These are phyloP conservation scores for Pterocles orientalis DNA, from an alignment of 2,113 vertebrate species.

Conservation along the genomic window DNA sequence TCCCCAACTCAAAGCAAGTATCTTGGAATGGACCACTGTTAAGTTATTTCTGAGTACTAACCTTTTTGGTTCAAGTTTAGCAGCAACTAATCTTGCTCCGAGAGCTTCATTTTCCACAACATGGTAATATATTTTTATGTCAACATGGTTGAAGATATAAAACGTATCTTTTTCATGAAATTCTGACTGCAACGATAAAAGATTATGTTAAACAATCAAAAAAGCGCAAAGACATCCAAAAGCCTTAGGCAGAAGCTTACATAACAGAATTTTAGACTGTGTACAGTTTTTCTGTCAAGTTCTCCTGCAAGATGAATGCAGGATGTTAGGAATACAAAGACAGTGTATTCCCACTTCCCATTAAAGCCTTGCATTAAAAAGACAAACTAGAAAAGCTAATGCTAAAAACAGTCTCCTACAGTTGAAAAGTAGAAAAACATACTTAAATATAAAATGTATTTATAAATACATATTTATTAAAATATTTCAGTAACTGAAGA, in stretches of 20 bases:
- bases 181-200: slow-evolving; percentile 80
- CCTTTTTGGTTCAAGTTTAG: slow-evolving; percentile 96
- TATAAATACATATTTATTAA: background rate
- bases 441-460: background rate
- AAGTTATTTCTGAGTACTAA: slow-evolving; percentile 53
- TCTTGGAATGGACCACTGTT: background rate
- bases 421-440: background rate
- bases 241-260: background rate
- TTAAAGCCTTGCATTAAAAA: background rate
- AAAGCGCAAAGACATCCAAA: background rate
- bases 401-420: background rate
- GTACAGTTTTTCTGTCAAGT: background rate
- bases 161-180: slow-evolving; percentile 93
- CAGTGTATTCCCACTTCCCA: background rate
- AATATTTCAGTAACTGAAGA: background rate
- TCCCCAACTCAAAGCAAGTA: background rate
- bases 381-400: background rate
- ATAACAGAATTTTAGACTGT: background rate
- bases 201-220: background rate
- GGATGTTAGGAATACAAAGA: background rate
- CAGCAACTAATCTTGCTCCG: slow-evolving; percentile 90
- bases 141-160: slow-evolving; percentile 97
- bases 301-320: background rate
- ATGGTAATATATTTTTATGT: slow-evolving; percentile 93
- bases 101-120: slow-evolving; percentile 82